Percentiles rank a stretch among this genome's conserved stretches.
These are phyloP conservation scores for Phymorhynchus buccinoides DNA, from an alignment of 1,140 invertebrate genomes.

Conservation along the genomic window DNA sequence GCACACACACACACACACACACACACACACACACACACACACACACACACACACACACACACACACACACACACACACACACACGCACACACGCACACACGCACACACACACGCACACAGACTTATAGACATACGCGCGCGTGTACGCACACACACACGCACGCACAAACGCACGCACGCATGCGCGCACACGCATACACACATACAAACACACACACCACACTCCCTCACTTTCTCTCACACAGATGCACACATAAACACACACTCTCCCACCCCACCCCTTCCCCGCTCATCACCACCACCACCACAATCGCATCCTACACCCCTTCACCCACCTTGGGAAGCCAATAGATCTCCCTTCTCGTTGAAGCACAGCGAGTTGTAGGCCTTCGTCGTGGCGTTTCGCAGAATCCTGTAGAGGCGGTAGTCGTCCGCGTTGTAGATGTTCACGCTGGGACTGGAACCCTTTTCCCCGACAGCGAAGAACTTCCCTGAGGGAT, in stretches of 20 bases:
- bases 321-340: slow-evolving; percentile 77
- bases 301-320: too few species aligned
- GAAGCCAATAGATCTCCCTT: slow-evolving; percentile 84
- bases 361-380: slow-evolving; percentile 83
- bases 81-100: neutral
- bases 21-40: slow-evolving; percentile 19
- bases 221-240: too few species aligned
- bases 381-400: slow-evolving; percentile 81
- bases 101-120: neutral
- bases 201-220: too few species aligned
- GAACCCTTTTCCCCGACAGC: slow-evolving; percentile 44
- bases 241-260: too few species aligned
- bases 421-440: slow-evolving; percentile 79
- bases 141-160: too few species aligned
- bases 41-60: slow-evolving; percentile 3
- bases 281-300: too few species aligned
- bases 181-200: too few species aligned
- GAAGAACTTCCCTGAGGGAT: slow-evolving; percentile 36
- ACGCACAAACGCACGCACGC: too few species aligned
- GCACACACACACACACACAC: neutral
- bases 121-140: neutral
- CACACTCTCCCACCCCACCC: too few species aligned
- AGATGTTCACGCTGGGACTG: slow-evolving; percentile 39
- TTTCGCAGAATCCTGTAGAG: slow-evolving; percentile 81
- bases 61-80: neutral